A percentile compares a stretch with the other conserved stretches of the same genome.
Evolutionary conservation across 2,113 vertebrate species (phyloP).

Genomic region (Solenodon paradoxus): DNA sequence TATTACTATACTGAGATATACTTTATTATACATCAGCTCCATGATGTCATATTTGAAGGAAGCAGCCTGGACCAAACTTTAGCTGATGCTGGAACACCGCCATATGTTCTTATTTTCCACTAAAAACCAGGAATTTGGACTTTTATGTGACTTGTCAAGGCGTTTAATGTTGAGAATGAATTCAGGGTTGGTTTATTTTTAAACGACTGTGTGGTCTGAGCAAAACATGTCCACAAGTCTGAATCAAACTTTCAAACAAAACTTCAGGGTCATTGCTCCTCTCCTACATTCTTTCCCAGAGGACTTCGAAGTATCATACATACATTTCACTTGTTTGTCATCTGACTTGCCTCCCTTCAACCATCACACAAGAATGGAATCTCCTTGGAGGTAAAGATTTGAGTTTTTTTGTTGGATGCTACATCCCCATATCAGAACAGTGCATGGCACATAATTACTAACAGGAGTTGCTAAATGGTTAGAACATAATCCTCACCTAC

Average conservation of each 20-base stretch:
- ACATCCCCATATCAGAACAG: background rate
- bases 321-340: background rate
- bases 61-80: background rate
- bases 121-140: background rate
- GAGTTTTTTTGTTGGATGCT: background rate
- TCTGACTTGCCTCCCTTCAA: background rate
- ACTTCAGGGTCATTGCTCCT: background rate
- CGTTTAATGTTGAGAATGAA: constrained; percentile 27
- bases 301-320: background rate
- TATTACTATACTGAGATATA: background rate
- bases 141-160: background rate
- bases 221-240: background rate
- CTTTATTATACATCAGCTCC: background rate
- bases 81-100: background rate
- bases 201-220: background rate
- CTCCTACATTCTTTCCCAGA: background rate
- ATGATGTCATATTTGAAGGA: background rate
- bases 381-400: background rate
- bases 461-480: background rate
- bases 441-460: background rate
- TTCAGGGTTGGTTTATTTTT: background rate
- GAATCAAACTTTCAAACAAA: background rate
- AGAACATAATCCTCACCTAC: background rate
- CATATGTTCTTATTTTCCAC: background rate
- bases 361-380: background rate